Percentiles rank a stretch among this genome's conserved stretches.
Evolutionary conservation across 2,797 vertebrate species (phyloP).

Genomic region (Urocyon cinereoargenteus): DNA sequence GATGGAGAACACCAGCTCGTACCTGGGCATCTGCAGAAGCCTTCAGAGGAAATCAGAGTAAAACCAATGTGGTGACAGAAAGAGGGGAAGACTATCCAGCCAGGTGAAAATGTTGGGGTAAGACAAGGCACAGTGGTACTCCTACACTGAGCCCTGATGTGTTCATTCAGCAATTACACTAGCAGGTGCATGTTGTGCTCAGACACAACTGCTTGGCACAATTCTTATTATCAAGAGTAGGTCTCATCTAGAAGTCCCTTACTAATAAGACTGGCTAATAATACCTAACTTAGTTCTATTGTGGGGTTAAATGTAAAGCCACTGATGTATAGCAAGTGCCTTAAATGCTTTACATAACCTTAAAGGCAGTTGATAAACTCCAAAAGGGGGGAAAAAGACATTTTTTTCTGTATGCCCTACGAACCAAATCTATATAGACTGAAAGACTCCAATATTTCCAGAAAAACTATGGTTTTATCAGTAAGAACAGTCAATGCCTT

Average conservation of each 20-base stretch:
- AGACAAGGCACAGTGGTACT: accelerated
- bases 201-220: not conserved
- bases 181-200: not conserved
- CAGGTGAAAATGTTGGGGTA: too few species aligned
- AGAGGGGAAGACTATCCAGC: too few species aligned
- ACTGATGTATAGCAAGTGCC: not conserved
- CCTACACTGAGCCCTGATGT: accelerated
- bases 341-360: not conserved
- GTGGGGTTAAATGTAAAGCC: not conserved
- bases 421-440: not conserved
- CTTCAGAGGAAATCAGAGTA: not conserved
- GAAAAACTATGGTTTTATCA: not conserved
- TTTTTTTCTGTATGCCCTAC: not conserved
- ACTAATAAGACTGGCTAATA: too few species aligned
- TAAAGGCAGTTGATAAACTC: not conserved
- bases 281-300: not conserved
- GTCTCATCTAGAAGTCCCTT: not conserved
- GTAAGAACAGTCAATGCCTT: accelerated
- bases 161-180: accelerated
- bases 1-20: accelerated
- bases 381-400: not conserved
- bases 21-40: too few species aligned
- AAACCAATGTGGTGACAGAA: not conserved
- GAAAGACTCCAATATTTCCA: not conserved
- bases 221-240: not conserved